Evolutionary conservation across 2,888 invertebrate genomes (phyloP).

Genomic region (Cancer borealis): DNA sequence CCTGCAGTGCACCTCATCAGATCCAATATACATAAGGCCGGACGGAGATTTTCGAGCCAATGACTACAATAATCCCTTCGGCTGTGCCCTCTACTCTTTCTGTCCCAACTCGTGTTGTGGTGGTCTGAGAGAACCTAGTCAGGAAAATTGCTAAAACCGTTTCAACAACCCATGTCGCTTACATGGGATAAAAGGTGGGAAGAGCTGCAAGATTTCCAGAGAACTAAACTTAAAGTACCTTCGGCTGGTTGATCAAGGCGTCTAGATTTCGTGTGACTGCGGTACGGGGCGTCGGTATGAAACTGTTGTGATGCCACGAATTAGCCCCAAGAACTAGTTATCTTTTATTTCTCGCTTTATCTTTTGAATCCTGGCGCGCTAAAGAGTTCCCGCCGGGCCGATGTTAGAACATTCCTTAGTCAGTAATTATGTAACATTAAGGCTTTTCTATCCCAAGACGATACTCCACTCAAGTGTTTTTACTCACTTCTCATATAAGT

Average conservation of each 20-base stretch:
- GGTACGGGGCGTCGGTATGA: constrained; percentile 82
- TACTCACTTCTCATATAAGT: no score
- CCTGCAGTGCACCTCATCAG: constrained; percentile 83
- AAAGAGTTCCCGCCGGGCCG: no score
- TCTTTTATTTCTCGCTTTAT: no score
- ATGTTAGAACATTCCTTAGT: no score
- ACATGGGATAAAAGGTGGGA: constrained; percentile 79
- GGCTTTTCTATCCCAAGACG: no score
- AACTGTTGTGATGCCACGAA: no score
- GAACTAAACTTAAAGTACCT: constrained; percentile 81
- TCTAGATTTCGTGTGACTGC: constrained; percentile 85
- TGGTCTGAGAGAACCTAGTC: constrained; percentile 81
- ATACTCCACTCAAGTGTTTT: no score
- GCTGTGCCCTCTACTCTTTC: constrained; percentile 85
- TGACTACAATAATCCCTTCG: constrained; percentile 82
- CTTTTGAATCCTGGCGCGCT: no score
- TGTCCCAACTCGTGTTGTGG: constrained; percentile 86
- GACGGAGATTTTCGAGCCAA: constrained; percentile 84
- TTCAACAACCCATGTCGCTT: constrained; percentile 83
- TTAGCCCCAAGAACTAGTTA: no score
- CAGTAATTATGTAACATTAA: no score
- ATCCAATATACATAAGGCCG: constrained; percentile 79
- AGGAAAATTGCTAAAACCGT: constrained; percentile 81
- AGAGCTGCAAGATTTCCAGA: constrained; percentile 80
- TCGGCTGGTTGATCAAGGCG: constrained; percentile 82